Percentiles rank a stretch among this genome's conserved stretches.
These are phyloP conservation scores for Harmothoe impar DNA, from an alignment of 2,888 invertebrate species.

Conservation along the genomic window DNA sequence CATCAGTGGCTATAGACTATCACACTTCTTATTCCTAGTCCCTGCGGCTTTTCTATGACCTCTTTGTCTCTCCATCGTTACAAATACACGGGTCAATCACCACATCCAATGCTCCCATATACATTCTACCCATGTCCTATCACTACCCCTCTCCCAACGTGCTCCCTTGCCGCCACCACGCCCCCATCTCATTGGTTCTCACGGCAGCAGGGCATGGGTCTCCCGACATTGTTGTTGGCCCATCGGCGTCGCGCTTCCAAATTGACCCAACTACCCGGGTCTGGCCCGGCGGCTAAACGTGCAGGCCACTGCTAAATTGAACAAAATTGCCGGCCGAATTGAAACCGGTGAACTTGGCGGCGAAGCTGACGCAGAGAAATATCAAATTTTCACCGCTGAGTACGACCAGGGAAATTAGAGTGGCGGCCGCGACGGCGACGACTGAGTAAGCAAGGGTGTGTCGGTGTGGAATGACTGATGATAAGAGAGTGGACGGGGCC, in stretches of 20 bases:
- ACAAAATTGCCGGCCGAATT: slow-evolving; percentile 54
- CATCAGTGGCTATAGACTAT: no score
- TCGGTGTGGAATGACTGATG: slow-evolving; percentile 42
- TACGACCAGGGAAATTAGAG: slow-evolving; percentile 44
- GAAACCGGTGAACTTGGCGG: slow-evolving; percentile 59
- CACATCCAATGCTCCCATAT: no score
- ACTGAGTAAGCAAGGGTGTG: slow-evolving; percentile 7
- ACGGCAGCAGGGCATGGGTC: not conserved
- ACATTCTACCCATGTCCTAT: not conserved
- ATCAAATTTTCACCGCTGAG: slow-evolving; percentile 54
- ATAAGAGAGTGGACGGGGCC: slow-evolving; percentile 4
- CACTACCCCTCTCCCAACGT: not conserved
- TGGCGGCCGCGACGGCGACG: not conserved
- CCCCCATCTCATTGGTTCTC: slow-evolving; percentile 9
- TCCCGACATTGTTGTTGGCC: slow-evolving; percentile 3
- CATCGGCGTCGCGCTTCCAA: not conserved
- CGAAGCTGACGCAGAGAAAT: slow-evolving; percentile 37
- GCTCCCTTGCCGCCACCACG: not conserved
- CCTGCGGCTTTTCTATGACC: no score
- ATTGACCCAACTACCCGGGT: slow-evolving; percentile 56
- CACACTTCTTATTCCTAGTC: no score
- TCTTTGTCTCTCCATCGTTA: no score
- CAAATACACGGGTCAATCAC: no score
- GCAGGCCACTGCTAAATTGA: slow-evolving; percentile 32
- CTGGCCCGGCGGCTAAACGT: not conserved